Evolutionary conservation across 2,113 vertebrate species (phyloP).

Genomic region (Vombatus ursinus): DNA sequence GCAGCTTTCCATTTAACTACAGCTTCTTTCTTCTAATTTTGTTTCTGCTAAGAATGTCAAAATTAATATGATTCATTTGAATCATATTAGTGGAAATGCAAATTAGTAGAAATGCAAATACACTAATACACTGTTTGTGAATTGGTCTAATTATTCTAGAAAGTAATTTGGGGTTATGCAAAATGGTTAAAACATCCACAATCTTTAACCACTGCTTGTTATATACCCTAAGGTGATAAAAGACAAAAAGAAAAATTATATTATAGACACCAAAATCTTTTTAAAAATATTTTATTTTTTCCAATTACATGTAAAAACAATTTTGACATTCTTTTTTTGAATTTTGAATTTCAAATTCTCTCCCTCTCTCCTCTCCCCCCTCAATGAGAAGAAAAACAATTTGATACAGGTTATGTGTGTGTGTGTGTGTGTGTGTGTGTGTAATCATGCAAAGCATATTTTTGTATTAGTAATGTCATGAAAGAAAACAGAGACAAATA

Average conservation of each 20-base stretch:
- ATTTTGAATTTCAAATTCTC: not conserved
- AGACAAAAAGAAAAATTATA: not conserved
- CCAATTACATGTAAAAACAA: not conserved
- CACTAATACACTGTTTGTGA: not conserved
- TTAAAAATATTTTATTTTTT: not conserved
- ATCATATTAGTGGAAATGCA: not conserved
- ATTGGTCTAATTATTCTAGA: not conserved
- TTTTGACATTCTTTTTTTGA: not conserved
- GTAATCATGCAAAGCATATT: not conserved
- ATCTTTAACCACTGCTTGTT: not conserved
- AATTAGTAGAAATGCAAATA: not conserved
- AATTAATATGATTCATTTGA: not conserved
- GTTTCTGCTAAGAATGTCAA: not conserved
- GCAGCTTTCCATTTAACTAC: not conserved
- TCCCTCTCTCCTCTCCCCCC: not conserved
- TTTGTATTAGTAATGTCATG: not conserved
- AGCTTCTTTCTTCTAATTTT: not conserved
- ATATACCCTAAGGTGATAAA: not conserved
- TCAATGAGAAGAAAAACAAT: not conserved
- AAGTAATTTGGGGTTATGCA: not conserved
- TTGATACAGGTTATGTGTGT: not conserved
- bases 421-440: not conserved
- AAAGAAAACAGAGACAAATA: not conserved
- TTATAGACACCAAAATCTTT: not conserved
- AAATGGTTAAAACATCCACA: not conserved